Evolutionary conservation across 1,140 invertebrate species (phyloP).

Genomic region (Oreohelix idahoensis): DNA sequence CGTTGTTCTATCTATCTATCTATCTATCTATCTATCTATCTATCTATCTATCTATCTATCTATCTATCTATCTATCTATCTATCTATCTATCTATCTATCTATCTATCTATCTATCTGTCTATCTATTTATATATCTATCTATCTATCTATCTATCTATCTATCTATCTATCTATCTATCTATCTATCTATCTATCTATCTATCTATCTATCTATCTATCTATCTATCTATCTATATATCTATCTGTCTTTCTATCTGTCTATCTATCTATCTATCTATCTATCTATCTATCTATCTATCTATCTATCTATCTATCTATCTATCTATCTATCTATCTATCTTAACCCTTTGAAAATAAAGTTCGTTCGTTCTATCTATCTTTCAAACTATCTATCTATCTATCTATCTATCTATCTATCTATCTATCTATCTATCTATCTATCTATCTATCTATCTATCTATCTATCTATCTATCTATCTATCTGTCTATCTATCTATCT

Average conservation of each 20-base stretch:
- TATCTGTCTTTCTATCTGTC: too few relatives aligned
- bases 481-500: slow-evolving; percentile 1
- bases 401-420: slow-evolving; percentile 23
- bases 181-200: background rate
- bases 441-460: slow-evolving; percentile 16
- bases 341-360: too few relatives aligned
- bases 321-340: too few relatives aligned
- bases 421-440: slow-evolving; percentile 27
- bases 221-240: too few relatives aligned
- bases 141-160: background rate
- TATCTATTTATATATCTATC: too few relatives aligned
- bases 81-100: background rate
- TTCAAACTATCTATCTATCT: background rate
- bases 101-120: too few relatives aligned
- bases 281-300: too few relatives aligned
- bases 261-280: too few relatives aligned
- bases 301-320: too few relatives aligned
- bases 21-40: slow-evolving; percentile 10
- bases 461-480: slow-evolving; percentile 13
- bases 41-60: slow-evolving; percentile 10
- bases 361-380: too few relatives aligned
- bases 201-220: background rate
- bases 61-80: background rate
- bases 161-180: background rate
- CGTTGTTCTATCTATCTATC: too few relatives aligned